phyloP scores from a whole-genome alignment of 2,797 vertebrate genomes.

The Clarias pachynema region DNA sequence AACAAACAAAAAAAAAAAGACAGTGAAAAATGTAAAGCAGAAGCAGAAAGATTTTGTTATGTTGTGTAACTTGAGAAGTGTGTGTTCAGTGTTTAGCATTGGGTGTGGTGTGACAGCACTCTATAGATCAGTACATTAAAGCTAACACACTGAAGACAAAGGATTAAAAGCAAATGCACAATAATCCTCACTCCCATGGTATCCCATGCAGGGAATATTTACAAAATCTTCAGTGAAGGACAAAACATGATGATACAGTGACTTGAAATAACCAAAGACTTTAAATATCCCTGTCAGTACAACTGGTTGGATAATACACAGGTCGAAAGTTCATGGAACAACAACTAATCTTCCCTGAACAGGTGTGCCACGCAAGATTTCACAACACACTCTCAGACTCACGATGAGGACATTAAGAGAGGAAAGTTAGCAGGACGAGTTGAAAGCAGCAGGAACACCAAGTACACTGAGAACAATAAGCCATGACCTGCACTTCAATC shows the following conservation, averaged over 20 bases:
- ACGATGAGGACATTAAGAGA: neutral
- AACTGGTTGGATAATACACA: neutral
- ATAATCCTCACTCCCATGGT: neutral
- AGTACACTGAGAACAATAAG: neutral
- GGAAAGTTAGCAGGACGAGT: neutral
- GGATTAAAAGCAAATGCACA: neutral
- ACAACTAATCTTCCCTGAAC: neutral
- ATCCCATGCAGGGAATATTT: neutral
- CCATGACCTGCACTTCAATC: neutral
- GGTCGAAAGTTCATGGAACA: neutral
- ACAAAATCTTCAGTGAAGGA: neutral
- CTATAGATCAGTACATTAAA: constrained; percentile 22
- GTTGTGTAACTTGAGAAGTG: constrained; percentile 49
- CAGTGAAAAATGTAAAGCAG: neutral
- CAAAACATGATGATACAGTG: neutral
- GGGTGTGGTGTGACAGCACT: constrained; percentile 47
- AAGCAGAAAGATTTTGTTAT: constrained; percentile 15
- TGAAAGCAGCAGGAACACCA: neutral
- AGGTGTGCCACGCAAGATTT: neutral
- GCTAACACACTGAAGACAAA: constrained; percentile 11
- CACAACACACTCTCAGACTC: neutral
- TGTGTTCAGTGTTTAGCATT: constrained; percentile 46
- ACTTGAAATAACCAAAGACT: neutral
- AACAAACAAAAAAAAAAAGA: neutral
- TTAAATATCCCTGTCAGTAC: neutral